Conservation (phyloP, 53 echinoderm and acorn worm genomes). For the Actinopyga echinites region DNA sequence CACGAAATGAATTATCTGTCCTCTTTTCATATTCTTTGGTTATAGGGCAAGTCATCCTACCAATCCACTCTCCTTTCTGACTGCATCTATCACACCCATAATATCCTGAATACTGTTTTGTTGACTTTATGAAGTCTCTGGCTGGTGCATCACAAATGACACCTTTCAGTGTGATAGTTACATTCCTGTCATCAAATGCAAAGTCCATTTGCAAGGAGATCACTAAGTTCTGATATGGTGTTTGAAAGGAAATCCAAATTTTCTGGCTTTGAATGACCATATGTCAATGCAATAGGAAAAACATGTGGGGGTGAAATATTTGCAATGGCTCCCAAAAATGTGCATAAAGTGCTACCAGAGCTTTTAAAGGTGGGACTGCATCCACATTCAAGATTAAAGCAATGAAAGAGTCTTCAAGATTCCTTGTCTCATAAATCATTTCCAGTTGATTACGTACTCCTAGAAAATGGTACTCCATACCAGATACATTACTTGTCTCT, state of each 20-base stretch:
- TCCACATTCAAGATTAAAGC: constrained; percentile 51
- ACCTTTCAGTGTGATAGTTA: constrained; percentile 43
- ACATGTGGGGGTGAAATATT: constrained; percentile 57
- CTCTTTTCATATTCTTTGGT: constrained; percentile 48
- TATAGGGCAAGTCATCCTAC: constrained; percentile 56
- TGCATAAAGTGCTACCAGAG: constrained; percentile 44
- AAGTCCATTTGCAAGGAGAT: constrained; percentile 48
- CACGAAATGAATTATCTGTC: constrained; percentile 60
- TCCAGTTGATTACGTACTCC: constrained; percentile 48
- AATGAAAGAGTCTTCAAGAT: constrained; percentile 42
- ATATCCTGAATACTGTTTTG: constrained; percentile 58
- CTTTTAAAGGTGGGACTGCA: constrained; percentile 57
- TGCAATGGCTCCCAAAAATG: constrained; percentile 49
- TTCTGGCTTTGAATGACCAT: constrained; percentile 59
- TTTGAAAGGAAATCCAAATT: constrained; percentile 53
- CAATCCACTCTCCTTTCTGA: constrained; percentile 57
- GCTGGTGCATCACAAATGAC: constrained; percentile 69
- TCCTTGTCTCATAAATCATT: constrained; percentile 46
- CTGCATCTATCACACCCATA: constrained; percentile 64
- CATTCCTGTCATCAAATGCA: constrained; percentile 37
- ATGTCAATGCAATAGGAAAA: constrained; percentile 59
- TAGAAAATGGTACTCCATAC: constrained; percentile 58
- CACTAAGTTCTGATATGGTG: constrained; percentile 47
- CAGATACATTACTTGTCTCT: constrained; percentile 44
- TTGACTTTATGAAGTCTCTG: constrained; percentile 50